Conservation (phyloP, 2,888 invertebrate genomes). For the Pachymerium ferrugineum region DNA sequence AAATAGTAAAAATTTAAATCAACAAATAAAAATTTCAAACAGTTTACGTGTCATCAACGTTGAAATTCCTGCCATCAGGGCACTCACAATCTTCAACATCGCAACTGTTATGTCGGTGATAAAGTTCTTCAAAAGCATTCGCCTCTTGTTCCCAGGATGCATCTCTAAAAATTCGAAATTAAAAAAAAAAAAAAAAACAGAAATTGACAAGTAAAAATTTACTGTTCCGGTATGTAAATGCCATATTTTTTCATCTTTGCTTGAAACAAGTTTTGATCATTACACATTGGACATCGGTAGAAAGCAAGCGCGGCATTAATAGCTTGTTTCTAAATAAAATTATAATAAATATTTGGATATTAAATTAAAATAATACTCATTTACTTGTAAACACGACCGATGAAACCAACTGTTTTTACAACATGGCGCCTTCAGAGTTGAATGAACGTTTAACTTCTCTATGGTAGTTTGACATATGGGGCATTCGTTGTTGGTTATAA, state of each 20-base stretch:
- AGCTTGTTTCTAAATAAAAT: conserved; percentile 59
- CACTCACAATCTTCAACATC: conserved; percentile 58
- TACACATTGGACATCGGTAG: conserved; percentile 75
- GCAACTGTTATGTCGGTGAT: conserved; percentile 59
- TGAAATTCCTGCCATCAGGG: conserved; percentile 52
- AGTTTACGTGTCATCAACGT: not conserved
- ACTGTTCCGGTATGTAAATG: conserved; percentile 74
- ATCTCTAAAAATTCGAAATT: conserved; percentile 54
- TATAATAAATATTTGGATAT: not conserved
- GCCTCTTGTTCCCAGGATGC: conserved; percentile 76
- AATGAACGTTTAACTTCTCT: conserved; percentile 44
- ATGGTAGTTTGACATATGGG: conserved; percentile 64
- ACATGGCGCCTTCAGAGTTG: conserved; percentile 66
- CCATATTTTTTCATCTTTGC: conserved; percentile 60
- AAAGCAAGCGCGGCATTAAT: conserved; percentile 72
- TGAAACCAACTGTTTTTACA: conserved; percentile 75
- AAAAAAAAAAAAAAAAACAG: conserved; percentile 33
- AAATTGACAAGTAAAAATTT: conserved; percentile 42
- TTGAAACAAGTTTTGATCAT: conserved; percentile 62
- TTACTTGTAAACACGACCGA: conserved; percentile 62
- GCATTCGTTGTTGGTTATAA: conserved; percentile 50
- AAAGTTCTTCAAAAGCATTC: conserved; percentile 66
- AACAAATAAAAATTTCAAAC: not conserved
- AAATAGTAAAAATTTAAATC: not conserved
- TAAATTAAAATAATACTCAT: not conserved